phyloP scores from a whole-genome alignment of 2,888 invertebrate genomes.

The Bugulina stolonifera region DNA sequence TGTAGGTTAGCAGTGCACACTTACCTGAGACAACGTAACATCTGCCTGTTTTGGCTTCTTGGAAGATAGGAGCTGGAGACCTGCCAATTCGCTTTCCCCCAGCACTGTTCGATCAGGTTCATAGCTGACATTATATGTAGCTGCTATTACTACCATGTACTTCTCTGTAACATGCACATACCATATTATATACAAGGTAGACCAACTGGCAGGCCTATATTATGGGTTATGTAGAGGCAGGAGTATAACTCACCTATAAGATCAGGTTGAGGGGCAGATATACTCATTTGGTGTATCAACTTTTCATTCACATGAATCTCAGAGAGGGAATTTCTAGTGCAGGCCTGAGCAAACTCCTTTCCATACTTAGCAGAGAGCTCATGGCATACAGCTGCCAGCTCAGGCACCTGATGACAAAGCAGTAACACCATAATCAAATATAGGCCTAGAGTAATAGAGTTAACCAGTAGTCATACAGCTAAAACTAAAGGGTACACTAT shows the following conservation, averaged over 20 bases:
- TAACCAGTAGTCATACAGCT: too few species aligned
- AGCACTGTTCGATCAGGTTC: slow-evolving; percentile 73
- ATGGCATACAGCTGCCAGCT: slow-evolving; percentile 66
- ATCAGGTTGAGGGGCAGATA: slow-evolving; percentile 87
- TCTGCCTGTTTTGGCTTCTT: slow-evolving; percentile 26
- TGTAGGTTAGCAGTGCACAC: too few species aligned
- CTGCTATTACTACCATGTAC: slow-evolving; percentile 88
- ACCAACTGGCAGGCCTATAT: too few species aligned
- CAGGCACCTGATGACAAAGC: slow-evolving; percentile 1
- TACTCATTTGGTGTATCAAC: slow-evolving; percentile 82
- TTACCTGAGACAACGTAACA: not conserved
- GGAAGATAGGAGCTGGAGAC: slow-evolving; percentile 35
- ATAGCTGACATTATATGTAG: slow-evolving; percentile 87
- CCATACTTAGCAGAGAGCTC: slow-evolving; percentile 76
- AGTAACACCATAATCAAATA: too few species aligned
- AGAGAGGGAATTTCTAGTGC: slow-evolving; percentile 70
- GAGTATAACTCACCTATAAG: too few species aligned
- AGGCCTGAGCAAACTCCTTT: slow-evolving; percentile 57
- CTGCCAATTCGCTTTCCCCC: slow-evolving; percentile 41
- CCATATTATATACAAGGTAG: too few species aligned
- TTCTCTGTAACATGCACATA: slow-evolving; percentile 66
- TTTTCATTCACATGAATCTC: slow-evolving; percentile 71
- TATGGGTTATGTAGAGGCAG: too few species aligned
- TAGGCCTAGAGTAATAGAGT: too few species aligned
- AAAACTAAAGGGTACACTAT: too few species aligned